Evolutionary conservation across 2,113 vertebrate genomes (phyloP), one percentile per base, ranked within the genome.

Genomic region (Spea multiplicata): DNA sequence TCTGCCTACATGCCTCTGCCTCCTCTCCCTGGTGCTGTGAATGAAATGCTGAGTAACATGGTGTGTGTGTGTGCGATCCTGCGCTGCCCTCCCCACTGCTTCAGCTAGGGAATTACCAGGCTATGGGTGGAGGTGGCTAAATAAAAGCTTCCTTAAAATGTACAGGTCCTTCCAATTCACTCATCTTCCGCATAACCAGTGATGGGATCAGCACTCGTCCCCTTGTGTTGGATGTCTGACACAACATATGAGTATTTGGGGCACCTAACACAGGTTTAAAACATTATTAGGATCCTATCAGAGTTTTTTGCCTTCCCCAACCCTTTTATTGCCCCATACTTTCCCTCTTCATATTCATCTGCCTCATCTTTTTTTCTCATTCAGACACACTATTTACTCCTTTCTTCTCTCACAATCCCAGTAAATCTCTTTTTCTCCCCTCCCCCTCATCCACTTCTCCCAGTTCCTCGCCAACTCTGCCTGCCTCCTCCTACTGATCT

Each of bases 1-100:
- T 59, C 50, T 52, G 6, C 30, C 30, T 30, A 30, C 12, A 45
- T 71, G 55, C 67, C 68, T 53, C 75, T 53, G 66, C 50, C 67
- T 78, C 61, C 69, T 72, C 49, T 73, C 50, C 50, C 50, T 59
- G 64, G 64, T 46, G 78, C 78, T 67, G 71, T 17, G 71, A 74
- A 45, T 61, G 64, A 74, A 80, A 69, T 80, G 78, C 78, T 80
- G 78, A 78, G 76, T 78, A 78, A 78, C 76, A 78, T 78, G 50
- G 78, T 80, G 74, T 74, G 71, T 74, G 73, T 44, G 78, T 74
- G 62, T 66, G 71, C 48, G 77, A 71, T 79, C 64, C 16, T 57
- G 46, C 6, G 65, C 77, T 80, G 78, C 78, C 78, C 78, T 80
- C 78, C 78, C 71, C 64, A 66, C 78, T 61, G 78, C 78, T 80